Evolutionary conservation across 2,797 vertebrate genomes (phyloP).

Genomic region (Tenualosa ilisha): DNA sequence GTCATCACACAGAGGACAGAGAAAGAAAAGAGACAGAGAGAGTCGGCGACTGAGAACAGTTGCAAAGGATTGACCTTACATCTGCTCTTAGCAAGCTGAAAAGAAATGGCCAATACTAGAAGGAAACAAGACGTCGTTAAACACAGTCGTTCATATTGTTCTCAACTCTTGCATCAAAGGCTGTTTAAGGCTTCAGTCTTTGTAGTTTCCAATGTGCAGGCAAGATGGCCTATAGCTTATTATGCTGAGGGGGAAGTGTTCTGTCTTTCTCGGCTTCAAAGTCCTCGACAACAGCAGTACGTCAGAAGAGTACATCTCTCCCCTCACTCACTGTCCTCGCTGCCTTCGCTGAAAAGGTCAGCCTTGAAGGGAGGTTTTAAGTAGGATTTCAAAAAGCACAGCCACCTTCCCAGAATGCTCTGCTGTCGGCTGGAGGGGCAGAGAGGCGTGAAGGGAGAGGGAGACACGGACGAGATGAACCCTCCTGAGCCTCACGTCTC

Average conservation of each 20-base stretch:
- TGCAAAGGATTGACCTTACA: slow-evolving; percentile 17
- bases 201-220: not conserved
- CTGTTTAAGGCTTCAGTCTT: not conserved
- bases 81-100: not conserved
- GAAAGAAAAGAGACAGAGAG: not conserved
- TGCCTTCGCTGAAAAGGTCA: slow-evolving; percentile 38
- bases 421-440: not conserved
- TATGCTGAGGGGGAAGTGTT: not conserved
- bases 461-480: too few species aligned
- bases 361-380: slow-evolving; percentile 10
- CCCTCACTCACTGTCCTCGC: not conserved
- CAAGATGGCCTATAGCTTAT: not conserved
- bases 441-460: not conserved
- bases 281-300: not conserved
- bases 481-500: not conserved
- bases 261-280: not conserved
- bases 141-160: not conserved
- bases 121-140: not conserved
- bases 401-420: not conserved
- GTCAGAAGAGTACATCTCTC: not conserved
- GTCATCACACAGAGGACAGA: not conserved
- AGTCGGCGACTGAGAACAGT: not conserved
- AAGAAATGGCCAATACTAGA: not conserved
- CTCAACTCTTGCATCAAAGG: not conserved
- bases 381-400: not conserved